Base-by-base conservation (phyloP, 2,888 invertebrate genomes). In the Caenorhabditis drosophilae region DNA sequence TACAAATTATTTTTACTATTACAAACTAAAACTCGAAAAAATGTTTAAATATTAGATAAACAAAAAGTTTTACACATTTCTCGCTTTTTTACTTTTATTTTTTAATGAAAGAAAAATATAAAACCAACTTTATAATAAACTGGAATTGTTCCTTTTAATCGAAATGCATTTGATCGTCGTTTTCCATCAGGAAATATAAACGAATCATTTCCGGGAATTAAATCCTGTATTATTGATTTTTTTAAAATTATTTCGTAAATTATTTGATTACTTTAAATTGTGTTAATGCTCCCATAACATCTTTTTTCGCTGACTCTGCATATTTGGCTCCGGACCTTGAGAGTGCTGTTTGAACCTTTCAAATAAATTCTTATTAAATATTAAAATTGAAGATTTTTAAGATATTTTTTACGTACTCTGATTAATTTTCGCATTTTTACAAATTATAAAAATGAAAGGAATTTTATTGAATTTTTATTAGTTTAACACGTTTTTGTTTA, bases 131-230 rank as follows among this genome's bases (percentile, higher is more conserved):
- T 85, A 63, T 86, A 86, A 22, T 67, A 68, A 3, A 87, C 85
- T 36, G 87, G 87, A 58, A 87, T 84, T 3, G 87, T 87, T 31
- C 87, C 87, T 63, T 83, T 80, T 26, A 87, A 71, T 49, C 84
- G 81, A n/a, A 86, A 76, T 22, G 86, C 77, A 3, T 36, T 52
- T 18, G 81, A 80, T 61, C 84, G 79, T 15, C 80, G 75, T 18
- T 73, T 79, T 3, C 86, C 86, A 82, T 86, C 80, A 6, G 82
- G 79, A 58, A 78, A 84, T 38, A 63, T 60, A 59, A 72, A 77
- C 11, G 53, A 47, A n/a, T 77, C 77, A 11, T 62, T 67, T 27
- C 64, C 67, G 0, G 80, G 77, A 1, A 52, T 34, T 40, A 82
- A 57, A 52, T 80, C 78, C 45, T 51, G 47, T 18, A 36, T 23